Evolutionary conservation across 2,797 vertebrate species (phyloP).

Genomic region (Cottoperca gobio): DNA sequence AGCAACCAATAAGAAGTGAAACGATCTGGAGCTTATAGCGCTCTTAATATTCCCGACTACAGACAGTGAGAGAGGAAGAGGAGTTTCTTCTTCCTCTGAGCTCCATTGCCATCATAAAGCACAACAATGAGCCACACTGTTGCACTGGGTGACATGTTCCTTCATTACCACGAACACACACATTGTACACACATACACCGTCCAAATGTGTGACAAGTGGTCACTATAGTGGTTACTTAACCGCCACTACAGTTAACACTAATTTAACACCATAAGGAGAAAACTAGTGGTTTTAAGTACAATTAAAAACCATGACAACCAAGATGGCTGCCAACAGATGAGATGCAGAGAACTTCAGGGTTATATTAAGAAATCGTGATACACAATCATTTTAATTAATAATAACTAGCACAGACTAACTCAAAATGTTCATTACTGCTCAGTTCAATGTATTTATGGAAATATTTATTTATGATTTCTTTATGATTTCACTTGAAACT

Average conservation of each 20-base stretch:
- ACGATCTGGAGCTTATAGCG: neutral
- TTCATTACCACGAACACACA: neutral
- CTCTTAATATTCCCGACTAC: neutral
- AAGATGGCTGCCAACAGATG: neutral
- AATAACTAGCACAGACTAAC: too few relatives aligned
- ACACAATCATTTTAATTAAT: too few relatives aligned
- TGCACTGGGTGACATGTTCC: neutral
- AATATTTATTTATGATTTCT: too few relatives aligned
- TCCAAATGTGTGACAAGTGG: neutral
- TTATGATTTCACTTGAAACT: too few relatives aligned
- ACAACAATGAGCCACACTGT: constrained; percentile 1
- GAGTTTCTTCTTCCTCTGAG: neutral
- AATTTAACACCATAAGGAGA: neutral
- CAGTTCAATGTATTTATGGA: too few relatives aligned
- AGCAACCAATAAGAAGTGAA: constrained; percentile 49
- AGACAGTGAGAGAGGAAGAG: neutral
- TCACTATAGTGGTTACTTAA: neutral
- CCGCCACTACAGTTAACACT: neutral
- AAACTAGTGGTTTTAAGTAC: neutral
- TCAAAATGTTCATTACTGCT: too few relatives aligned
- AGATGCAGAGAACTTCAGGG: neutral
- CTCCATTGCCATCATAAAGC: neutral
- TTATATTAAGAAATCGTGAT: too few relatives aligned
- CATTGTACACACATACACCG: neutral
- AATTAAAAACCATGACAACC: constrained; percentile 1